These are phyloP conservation scores for Catostylus mosaicus DNA, from an alignment of 30 jellyfish, hydroid and myxozoan genomes.

Conservation along the genomic window DNA sequence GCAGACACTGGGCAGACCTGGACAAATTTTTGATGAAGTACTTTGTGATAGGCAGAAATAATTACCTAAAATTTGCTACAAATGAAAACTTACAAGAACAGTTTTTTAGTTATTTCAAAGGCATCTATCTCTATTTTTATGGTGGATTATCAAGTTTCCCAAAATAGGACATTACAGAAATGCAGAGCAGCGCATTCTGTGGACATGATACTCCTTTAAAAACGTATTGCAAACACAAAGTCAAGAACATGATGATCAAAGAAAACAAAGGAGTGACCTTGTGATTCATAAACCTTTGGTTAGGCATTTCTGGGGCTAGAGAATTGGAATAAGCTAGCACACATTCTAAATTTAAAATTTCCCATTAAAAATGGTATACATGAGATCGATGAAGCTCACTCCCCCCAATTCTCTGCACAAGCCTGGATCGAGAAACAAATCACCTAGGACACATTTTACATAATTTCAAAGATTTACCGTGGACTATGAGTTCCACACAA, in stretches of 20 bases:
- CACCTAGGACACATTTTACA: neutral
- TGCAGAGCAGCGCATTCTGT: no score
- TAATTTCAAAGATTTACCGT: constrained; percentile 49
- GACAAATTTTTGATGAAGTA: no score
- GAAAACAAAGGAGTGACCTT: no score
- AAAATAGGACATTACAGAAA: no score
- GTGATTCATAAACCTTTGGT: neutral
- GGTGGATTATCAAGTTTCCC: no score
- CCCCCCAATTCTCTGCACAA: neutral
- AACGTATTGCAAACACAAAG: no score
- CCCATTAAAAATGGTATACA: neutral
- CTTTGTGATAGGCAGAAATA: no score
- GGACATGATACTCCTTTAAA: no score
- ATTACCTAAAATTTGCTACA: neutral
- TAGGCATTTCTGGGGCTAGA: neutral
- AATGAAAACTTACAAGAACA: neutral
- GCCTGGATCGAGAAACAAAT: neutral
- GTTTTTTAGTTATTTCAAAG: no score
- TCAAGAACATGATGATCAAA: no score
- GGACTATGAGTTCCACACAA: constrained; percentile 95
- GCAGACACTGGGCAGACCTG: neutral
- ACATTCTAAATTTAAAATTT: neutral
- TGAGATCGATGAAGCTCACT: neutral
- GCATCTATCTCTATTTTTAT: no score
- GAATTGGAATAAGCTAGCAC: neutral